Conservation (phyloP, 2,797 vertebrate species). For the Lutjanus argentimaculatus region DNA sequence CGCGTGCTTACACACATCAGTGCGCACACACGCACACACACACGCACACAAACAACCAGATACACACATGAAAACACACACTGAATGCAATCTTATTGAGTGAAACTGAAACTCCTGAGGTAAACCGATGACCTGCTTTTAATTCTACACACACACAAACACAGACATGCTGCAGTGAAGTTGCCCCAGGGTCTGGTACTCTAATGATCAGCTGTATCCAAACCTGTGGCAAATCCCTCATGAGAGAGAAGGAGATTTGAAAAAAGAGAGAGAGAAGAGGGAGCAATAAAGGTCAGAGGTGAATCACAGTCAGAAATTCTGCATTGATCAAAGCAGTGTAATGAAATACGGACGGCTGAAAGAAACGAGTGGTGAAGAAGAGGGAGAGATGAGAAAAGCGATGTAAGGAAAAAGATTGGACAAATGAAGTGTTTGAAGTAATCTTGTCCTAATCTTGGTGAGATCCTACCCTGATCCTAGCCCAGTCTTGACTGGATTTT, state of each 20-base stretch:
- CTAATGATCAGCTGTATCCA: background rate
- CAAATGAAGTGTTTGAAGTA: background rate
- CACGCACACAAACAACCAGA: background rate
- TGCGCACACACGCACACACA: background rate
- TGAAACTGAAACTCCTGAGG: constrained; percentile 5
- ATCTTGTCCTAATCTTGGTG: too few relatives aligned
- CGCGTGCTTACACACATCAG: background rate
- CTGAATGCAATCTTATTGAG: constrained; percentile 1
- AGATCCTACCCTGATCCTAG: too few relatives aligned
- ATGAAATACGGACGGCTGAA: background rate
- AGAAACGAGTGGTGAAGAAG: background rate
- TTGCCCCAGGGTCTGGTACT: background rate
- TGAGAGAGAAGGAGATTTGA: background rate
- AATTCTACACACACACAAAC: constrained; percentile 6
- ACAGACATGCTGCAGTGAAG: background rate
- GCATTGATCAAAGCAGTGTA: background rate
- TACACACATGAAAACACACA: background rate
- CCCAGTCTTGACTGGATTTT: too few relatives aligned
- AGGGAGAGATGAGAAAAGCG: background rate
- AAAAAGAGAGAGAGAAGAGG: too few relatives aligned
- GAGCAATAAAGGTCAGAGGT: constrained; percentile 4
- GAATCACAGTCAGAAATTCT: background rate
- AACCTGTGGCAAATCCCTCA: background rate
- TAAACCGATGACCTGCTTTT: constrained; percentile 13
- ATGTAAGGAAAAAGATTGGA: background rate